Percentiles rank a stretch among this genome's conserved stretches.
These are phyloP conservation scores for Eulacestoma nigropectus DNA, from an alignment of 2,113 vertebrate species.

Conservation along the genomic window DNA sequence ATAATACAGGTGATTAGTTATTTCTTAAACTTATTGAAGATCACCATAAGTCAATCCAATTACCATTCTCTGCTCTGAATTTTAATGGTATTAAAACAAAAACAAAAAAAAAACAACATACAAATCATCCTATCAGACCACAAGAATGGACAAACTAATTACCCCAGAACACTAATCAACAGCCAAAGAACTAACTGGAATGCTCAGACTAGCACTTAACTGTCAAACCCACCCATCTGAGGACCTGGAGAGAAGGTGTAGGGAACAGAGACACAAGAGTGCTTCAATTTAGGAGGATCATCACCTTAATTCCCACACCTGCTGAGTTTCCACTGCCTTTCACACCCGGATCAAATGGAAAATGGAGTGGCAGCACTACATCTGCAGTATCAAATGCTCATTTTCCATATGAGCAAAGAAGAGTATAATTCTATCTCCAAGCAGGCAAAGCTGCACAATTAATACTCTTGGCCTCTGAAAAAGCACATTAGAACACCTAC, in stretches of 20 bases:
- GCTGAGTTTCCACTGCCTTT: neutral
- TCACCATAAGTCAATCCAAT: neutral
- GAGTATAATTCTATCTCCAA: neutral
- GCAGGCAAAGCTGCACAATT: neutral
- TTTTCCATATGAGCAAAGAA: neutral
- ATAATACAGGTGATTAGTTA: neutral
- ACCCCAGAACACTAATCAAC: conserved; percentile 66
- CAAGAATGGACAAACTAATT: conserved; percentile 31
- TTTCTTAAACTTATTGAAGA: neutral
- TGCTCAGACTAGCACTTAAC: conserved; percentile 51
- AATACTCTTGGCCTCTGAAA: neutral
- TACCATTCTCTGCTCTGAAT: neutral
- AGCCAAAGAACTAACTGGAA: conserved; percentile 52
- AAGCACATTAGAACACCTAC: neutral
- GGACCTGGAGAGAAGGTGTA: neutral
- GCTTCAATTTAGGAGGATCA: neutral
- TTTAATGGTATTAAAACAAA: neutral
- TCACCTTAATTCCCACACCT: neutral
- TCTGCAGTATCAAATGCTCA: neutral
- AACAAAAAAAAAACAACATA: neutral
- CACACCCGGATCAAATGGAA: neutral
- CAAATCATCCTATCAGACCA: neutral
- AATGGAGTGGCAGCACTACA: neutral
- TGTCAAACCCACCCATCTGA: conserved; percentile 30
- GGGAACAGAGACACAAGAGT: neutral